Evolutionary conservation across 2,113 vertebrate species (phyloP), one percentile per base, ranked within the genome.

Genomic region (Ceuthmochares aereus): DNA sequence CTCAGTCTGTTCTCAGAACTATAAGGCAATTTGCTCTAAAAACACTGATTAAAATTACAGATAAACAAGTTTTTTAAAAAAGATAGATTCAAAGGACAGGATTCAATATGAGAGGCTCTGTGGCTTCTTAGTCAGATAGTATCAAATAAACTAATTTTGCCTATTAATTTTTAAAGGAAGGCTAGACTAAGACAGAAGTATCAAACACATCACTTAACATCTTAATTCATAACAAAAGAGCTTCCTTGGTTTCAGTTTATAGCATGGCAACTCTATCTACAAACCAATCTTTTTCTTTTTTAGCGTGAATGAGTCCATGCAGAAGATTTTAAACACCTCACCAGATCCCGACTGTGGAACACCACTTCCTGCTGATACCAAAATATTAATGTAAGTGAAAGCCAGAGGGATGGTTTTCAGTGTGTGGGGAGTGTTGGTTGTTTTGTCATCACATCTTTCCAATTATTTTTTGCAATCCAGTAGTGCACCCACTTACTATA

Each of bases 401-500:
- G 79, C 16, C 36, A 68, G 32, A 67, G 32, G 55, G 30, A n/a
- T 1, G 5, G 37, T 2, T 73, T 91, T 63, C 5, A 26, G 10
- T 5, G 64, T 14, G 47, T 62, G 67, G 29, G 0, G 2, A 85
- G 25, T 3, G 40, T 36, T 51, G 32, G 40, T 42, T 51, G 32
- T 30, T 59, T 86, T 80, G 69, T 29, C 37, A 66, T 40, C 18
- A 56, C 47, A 19, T 49, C 26, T 60, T 16, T 72, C 72, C 43
- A 29, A 37, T 27, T 36, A 3, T 49, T 64, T 76, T 62, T 56
- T 49, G 0, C 83, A 92, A 36, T 27, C 75, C 37, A 63, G 23
- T 43, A 36, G 80, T 63, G 36, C 0, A 0, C 25, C 37, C 0
- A 0, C 77, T 93, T 54, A 79, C 42, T 51, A 27, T 88, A 84